Base-by-base conservation (phyloP, 2,113 vertebrate genomes). In the Anser cygnoides region DNA sequence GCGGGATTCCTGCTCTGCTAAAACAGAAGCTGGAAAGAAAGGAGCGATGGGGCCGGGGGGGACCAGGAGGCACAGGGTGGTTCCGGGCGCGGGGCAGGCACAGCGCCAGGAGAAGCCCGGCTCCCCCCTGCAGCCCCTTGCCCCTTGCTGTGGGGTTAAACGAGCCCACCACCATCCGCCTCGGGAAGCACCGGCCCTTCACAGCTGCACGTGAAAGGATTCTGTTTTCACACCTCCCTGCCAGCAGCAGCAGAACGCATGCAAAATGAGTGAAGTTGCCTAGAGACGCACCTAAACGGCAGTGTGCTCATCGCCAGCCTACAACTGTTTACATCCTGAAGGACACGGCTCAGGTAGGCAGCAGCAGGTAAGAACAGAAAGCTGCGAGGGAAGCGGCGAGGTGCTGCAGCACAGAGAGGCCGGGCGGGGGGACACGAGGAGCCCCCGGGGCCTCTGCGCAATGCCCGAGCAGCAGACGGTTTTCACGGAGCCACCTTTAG, bases 271-370 rank as follows among this genome's bases (percentile, higher is more conserved):
- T 0, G 41, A 35, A 74, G 96, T 94, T 96, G 96, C 95, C 95
- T 94, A 93, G 96, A 96, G 96, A 96, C 91, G 26, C 43, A 29
- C 75, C 94, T 33, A 7, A 58, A 55, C 63, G 50, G 93, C 83
- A 35, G 7, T 33, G 29, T 7, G 72, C 92, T 43, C 77, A 4
- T 65, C 77, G 11, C 8, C 90, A 20, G 28, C 93, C 12, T 4
- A 12, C 62, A 5, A 52, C 1, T 3, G 31, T 3, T 41, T 20
- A 2, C 31, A 3, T 3, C 18, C 58, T 29, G 66, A 28, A 10
- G 84, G 57, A 67, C n/a, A 2, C 9, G 18, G 59, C 2, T 2
- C 52, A 3, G 67, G 61, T 0, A 14, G 72, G 73, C 57, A 50
- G 57, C 9, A 2, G 28, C 41, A 2, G 62, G 33, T 5, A 5